phyloP scores from a whole-genome alignment of 2,888 invertebrate species.

The Sphaeridia pumilis region DNA sequence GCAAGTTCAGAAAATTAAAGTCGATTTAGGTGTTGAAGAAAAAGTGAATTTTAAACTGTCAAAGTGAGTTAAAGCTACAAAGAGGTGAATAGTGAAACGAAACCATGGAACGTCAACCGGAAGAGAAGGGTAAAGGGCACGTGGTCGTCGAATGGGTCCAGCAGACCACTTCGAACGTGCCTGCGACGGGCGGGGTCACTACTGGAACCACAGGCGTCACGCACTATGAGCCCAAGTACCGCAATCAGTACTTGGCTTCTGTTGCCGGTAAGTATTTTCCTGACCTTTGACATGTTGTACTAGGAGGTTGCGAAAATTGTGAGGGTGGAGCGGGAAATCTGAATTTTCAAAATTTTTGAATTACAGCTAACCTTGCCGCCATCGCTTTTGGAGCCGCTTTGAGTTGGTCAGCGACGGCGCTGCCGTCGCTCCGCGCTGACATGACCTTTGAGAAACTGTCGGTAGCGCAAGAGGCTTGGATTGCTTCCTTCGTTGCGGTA shows the following conservation, averaged over 20 bases:
- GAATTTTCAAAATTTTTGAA: not conserved
- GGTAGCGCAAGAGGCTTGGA: constrained; percentile 25
- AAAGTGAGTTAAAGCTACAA: too few relatives aligned
- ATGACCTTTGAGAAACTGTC: constrained; percentile 37
- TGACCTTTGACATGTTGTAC: not conserved
- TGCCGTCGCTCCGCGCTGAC: constrained; percentile 28
- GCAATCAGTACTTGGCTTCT: constrained; percentile 11
- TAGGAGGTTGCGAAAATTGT: not conserved
- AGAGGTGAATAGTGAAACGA: too few relatives aligned
- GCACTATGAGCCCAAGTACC: not conserved
- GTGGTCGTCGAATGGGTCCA: not conserved
- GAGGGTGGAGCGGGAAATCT: not conserved
- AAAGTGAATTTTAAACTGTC: too few relatives aligned
- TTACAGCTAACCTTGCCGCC: constrained; percentile 31
- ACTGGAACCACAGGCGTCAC: not conserved
- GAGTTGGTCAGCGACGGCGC: constrained; percentile 31
- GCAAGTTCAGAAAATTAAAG: too few relatives aligned
- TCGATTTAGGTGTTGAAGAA: too few relatives aligned
- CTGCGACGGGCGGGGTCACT: too few relatives aligned
- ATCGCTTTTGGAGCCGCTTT: constrained; percentile 28
- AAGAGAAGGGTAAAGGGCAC: not conserved
- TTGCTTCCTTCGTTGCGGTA: constrained; percentile 31
- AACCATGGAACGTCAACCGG: not conserved
- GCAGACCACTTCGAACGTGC: too few relatives aligned
- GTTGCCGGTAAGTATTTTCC: constrained; percentile 5